Conservation (phyloP, 2,888 invertebrate species). For the Conus canariensis region DNA sequence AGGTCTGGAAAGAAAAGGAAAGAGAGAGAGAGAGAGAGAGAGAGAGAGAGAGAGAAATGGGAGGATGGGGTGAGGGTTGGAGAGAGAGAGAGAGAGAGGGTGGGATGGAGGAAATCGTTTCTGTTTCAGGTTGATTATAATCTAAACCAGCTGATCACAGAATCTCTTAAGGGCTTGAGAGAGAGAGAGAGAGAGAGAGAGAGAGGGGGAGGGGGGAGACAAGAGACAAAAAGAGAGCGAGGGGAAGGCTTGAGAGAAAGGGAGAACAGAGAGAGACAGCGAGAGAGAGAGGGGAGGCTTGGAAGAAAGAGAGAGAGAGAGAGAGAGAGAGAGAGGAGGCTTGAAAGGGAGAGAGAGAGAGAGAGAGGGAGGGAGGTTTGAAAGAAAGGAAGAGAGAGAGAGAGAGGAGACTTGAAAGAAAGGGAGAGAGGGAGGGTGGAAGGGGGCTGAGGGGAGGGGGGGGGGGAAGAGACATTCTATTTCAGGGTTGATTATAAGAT, state of each 20-base stretch:
- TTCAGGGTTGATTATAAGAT: not conserved
- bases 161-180: too few species aligned
- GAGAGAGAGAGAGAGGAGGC: not conserved
- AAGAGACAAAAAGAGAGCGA: constrained; percentile 8
- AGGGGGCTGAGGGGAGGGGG: not conserved
- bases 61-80: not conserved
- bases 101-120: not conserved
- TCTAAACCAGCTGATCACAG: too few species aligned
- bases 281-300: not conserved
- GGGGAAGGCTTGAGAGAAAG: not conserved
- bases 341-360: not conserved
- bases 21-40: too few species aligned
- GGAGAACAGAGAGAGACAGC: not conserved
- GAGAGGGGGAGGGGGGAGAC: not conserved
- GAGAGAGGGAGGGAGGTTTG: not conserved
- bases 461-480: not conserved
- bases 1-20: not conserved
- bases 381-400: not conserved
- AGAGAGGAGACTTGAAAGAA: not conserved
- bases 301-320: not conserved
- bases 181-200: too few species aligned
- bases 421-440: not conserved
- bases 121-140: too few species aligned
- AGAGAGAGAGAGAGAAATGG: not conserved
- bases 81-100: not conserved